phyloP scores from a whole-genome alignment of 2,113 vertebrate genomes.

The Marmota monax region DNA sequence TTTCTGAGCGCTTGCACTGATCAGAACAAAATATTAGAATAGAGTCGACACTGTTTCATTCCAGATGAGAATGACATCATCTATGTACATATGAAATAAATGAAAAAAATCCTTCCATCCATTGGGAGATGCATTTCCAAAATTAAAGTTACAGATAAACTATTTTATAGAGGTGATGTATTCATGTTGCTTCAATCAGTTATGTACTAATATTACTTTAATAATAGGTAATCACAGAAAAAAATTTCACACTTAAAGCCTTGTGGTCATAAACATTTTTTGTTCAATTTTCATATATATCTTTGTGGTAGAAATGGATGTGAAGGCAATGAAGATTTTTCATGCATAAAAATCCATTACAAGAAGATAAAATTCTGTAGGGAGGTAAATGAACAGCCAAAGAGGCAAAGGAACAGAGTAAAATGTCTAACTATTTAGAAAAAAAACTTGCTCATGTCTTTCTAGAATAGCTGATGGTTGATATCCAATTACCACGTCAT shows the following conservation, averaged over 20 bases:
- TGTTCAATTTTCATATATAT: neutral
- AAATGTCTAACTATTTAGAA: neutral
- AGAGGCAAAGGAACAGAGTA: neutral
- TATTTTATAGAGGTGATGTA: neutral
- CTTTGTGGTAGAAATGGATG: conserved; percentile 7
- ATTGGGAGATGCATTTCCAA: neutral
- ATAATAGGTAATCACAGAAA: conserved; percentile 7
- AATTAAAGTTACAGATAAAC: neutral
- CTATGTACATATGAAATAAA: neutral
- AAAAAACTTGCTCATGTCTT: neutral
- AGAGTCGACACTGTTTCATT: neutral
- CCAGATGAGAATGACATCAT: neutral
- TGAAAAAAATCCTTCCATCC: neutral
- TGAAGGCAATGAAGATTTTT: neutral
- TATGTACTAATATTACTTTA: neutral
- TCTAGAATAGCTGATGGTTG: neutral
- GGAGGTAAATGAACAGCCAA: neutral
- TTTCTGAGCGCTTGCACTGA: neutral
- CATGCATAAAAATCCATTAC: neutral
- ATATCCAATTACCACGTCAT: neutral
- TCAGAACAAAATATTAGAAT: conserved; percentile 7
- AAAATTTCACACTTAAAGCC: neutral
- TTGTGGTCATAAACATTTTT: neutral
- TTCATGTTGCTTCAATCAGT: neutral
- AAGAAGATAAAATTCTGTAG: neutral